Percentiles rank a stretch among this genome's conserved stretches.
Evolutionary conservation across 2,113 vertebrate species (phyloP).

Genomic region (Sebastes fasciatus): DNA sequence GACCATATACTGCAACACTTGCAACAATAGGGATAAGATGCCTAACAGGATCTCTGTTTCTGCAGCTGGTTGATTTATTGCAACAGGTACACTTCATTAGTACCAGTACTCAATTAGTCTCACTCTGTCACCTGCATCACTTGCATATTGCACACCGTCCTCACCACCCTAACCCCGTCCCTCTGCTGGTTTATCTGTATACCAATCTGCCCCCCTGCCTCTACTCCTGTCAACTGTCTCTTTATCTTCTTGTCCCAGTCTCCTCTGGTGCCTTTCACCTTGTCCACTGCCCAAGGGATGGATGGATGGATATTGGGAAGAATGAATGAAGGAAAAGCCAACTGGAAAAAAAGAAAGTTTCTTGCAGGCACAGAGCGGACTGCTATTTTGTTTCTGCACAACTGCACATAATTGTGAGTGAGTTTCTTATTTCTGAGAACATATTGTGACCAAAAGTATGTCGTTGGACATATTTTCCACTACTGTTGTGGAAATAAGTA

Average conservation of each 20-base stretch:
- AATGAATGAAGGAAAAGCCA: neutral
- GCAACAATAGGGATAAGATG: neutral
- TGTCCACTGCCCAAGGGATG: slow-evolving; percentile 18
- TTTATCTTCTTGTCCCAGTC: slow-evolving; percentile 21
- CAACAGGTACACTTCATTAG: neutral
- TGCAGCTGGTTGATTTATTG: slow-evolving; percentile 1
- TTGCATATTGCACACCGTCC: slow-evolving; percentile 3
- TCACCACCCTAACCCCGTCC: neutral
- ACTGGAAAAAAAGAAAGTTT: neutral
- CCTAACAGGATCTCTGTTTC: neutral
- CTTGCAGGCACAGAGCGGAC: neutral
- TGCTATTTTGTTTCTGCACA: neutral
- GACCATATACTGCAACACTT: neutral
- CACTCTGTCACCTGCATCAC: neutral
- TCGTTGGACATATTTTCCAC: neutral
- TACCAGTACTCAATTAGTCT: neutral
- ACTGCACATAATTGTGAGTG: neutral
- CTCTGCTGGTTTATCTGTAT: neutral
- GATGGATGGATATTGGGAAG: neutral
- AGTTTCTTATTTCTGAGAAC: neutral
- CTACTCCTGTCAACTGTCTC: slow-evolving; percentile 14
- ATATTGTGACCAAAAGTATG: neutral
- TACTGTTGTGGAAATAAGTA: neutral
- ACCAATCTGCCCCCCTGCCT: neutral
- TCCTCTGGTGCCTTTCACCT: slow-evolving; percentile 18